phyloP scores from a whole-genome alignment of 1,140 invertebrate genomes.

The Eumaeus atala region DNA sequence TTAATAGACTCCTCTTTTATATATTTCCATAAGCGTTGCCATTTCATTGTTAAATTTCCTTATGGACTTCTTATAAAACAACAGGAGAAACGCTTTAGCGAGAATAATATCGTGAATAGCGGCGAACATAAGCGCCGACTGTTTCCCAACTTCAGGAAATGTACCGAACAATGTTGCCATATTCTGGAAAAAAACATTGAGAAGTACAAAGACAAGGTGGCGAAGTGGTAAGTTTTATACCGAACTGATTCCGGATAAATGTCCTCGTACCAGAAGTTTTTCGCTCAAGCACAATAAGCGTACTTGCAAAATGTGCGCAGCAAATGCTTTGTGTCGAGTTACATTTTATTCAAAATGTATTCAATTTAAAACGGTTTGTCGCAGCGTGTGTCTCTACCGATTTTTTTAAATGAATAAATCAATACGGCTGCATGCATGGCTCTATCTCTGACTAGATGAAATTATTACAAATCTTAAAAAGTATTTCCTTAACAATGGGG shows the following conservation, averaged over 20 bases:
- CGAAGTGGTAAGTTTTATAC: constrained; percentile 42
- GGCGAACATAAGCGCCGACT: constrained; percentile 58
- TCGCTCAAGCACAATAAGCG: constrained; percentile 45
- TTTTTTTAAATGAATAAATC: no score
- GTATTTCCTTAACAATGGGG: no score
- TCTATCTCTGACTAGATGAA: no score
- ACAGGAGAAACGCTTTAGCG: constrained; percentile 52
- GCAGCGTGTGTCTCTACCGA: background rate
- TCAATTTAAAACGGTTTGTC: background rate
- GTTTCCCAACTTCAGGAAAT: constrained; percentile 60
- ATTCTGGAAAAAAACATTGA: constrained; percentile 59
- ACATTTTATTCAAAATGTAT: constrained; percentile 29
- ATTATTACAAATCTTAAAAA: no score
- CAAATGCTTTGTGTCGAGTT: constrained; percentile 36
- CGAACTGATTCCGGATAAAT: constrained; percentile 35
- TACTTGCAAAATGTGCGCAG: constrained; percentile 46
- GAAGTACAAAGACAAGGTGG: constrained; percentile 47
- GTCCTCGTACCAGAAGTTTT: constrained; percentile 49
- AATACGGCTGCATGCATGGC: no score
- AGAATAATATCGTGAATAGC: constrained; percentile 62
- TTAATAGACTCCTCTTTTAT: constrained; percentile 45
- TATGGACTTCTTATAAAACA: constrained; percentile 54
- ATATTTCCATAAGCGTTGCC: constrained; percentile 39
- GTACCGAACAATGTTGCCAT: constrained; percentile 49
- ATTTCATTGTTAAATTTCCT: constrained; percentile 58